phyloP scores from a whole-genome alignment of 2,113 vertebrate species.

The Vireo altiloquus region DNA sequence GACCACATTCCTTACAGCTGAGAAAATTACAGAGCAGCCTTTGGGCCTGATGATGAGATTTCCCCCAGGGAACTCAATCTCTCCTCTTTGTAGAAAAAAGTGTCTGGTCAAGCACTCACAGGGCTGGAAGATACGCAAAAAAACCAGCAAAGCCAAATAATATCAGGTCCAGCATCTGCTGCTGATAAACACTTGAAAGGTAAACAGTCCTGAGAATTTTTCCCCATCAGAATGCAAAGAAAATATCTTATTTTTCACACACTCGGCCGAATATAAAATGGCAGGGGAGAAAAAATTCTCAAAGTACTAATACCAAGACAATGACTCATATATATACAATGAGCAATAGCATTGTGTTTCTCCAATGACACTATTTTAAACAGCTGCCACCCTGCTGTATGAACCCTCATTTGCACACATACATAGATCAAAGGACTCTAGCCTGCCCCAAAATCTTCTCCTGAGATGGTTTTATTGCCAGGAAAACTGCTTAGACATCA shows the following conservation, averaged over 20 bases:
- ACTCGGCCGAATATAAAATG: background rate
- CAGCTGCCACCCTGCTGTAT: background rate
- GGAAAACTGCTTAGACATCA: conserved; percentile 17
- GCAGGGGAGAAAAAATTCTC: background rate
- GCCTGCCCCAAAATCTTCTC: conserved; percentile 4
- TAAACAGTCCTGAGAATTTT: background rate
- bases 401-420: background rate
- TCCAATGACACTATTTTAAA: background rate
- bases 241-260: conserved; percentile 22
- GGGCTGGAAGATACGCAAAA: background rate
- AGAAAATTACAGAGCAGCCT: background rate
- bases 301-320: conserved; percentile 13
- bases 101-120: background rate
- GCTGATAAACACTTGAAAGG: background rate
- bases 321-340: conserved; percentile 19
- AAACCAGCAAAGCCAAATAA: background rate
- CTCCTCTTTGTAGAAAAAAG: background rate
- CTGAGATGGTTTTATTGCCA: background rate
- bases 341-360: background rate
- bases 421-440: background rate
- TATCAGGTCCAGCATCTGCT: background rate
- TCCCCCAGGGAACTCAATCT: background rate
- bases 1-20: background rate
- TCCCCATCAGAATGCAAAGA: background rate
- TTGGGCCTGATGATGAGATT: background rate